A percentile compares a stretch with the other conserved stretches of the same genome.
These are phyloP conservation scores for Ailurus styani DNA, from an alignment of 2,113 vertebrate genomes.

Conservation along the genomic window DNA sequence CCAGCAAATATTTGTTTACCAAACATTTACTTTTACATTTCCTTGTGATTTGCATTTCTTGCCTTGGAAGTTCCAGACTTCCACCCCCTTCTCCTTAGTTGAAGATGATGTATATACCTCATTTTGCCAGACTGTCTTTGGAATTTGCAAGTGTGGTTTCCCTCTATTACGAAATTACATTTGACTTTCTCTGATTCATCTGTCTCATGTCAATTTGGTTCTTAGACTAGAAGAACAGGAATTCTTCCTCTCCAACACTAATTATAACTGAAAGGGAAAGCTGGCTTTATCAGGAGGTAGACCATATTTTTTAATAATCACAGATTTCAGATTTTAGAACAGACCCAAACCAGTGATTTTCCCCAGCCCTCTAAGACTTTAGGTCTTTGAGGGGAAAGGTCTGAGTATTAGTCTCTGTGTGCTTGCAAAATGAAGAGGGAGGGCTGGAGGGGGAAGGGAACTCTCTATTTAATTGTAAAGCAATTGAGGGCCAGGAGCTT, in stretches of 20 bases:
- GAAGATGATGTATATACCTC: neutral
- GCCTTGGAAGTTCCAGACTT: neutral
- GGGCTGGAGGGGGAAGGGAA: neutral
- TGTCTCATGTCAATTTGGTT: neutral
- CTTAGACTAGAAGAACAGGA: neutral
- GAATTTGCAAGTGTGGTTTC: neutral
- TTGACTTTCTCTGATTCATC: neutral
- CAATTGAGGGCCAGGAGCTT: neutral
- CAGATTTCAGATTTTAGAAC: neutral
- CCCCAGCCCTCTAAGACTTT: neutral
- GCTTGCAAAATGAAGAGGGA: neutral
- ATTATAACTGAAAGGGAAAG: constrained; percentile 10
- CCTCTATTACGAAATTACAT: neutral
- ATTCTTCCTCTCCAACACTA: neutral
- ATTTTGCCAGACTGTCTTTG: neutral
- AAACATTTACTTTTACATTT: neutral
- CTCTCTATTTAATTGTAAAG: neutral
- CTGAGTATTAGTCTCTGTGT: neutral
- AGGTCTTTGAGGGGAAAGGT: neutral
- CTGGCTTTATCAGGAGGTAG: neutral
- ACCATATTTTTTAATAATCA: neutral
- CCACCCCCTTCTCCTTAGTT: neutral
- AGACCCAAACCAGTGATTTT: neutral
- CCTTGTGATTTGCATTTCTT: neutral
- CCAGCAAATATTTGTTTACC: neutral